Conservation (phyloP, 2,797 vertebrate species). For the Dallia pectoralis region DNA sequence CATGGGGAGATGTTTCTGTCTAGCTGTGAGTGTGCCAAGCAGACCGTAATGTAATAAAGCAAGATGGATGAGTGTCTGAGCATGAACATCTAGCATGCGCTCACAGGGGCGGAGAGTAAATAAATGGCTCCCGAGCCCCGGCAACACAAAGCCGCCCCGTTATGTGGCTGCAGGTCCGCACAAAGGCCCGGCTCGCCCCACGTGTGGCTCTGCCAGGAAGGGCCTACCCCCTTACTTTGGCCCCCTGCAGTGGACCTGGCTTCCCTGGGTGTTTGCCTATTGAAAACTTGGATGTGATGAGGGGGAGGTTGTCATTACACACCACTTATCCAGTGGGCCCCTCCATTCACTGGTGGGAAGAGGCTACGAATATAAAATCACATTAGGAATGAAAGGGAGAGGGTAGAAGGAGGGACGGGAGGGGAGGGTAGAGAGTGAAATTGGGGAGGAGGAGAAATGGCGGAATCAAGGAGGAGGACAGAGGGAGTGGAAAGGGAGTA, state of each 20-base stretch:
- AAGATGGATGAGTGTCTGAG: constrained; percentile 25
- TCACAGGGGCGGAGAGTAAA: constrained; percentile 43
- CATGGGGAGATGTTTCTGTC: neutral
- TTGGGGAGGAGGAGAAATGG: neutral
- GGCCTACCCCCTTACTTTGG: constrained; percentile 24
- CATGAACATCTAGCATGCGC: constrained; percentile 10
- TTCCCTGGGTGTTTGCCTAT: constrained; percentile 33
- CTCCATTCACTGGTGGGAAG: constrained; percentile 15
- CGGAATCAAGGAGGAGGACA: neutral
- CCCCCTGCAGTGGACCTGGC: constrained; percentile 32
- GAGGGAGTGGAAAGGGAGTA: constrained; percentile 8
- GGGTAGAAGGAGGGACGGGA: neutral
- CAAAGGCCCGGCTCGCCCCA: constrained; percentile 45
- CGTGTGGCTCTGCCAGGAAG: constrained; percentile 32
- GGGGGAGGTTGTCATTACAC: constrained; percentile 41
- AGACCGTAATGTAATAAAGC: constrained; percentile 7
- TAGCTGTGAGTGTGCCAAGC: neutral
- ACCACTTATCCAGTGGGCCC: constrained; percentile 41
- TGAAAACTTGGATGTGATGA: constrained; percentile 27
- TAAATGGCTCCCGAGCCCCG: constrained; percentile 35
- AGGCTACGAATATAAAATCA: constrained; percentile 42
- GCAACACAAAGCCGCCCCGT: constrained; percentile 43
- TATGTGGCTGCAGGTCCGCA: constrained; percentile 49
- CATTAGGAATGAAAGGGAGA: constrained; percentile 29
- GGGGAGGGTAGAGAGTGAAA: neutral